Evolutionary conservation across 2,888 invertebrate genomes (phyloP).

Genomic region (Gymnoscelis rufifasciata): DNA sequence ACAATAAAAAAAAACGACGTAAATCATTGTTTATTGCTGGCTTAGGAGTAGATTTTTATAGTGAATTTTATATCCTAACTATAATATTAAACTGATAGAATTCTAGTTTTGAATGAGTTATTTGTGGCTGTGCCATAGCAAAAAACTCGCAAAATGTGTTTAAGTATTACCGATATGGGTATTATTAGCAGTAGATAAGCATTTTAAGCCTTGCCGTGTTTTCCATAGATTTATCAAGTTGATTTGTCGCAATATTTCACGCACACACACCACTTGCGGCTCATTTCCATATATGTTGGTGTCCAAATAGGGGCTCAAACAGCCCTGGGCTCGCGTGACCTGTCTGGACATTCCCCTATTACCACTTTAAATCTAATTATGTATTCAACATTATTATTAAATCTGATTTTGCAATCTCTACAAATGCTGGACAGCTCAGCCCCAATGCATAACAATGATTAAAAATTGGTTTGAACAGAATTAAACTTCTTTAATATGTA

Average conservation of each 20-base stretch:
- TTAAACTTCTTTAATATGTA: too few relatives aligned
- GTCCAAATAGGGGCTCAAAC: slow-evolving; percentile 26
- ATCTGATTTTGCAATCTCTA: slow-evolving; percentile 21
- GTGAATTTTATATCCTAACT: neutral
- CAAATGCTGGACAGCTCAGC: slow-evolving; percentile 11
- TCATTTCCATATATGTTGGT: slow-evolving; percentile 27
- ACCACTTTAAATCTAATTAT: slow-evolving; percentile 21
- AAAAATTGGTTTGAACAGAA: neutral
- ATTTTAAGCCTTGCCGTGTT: slow-evolving; percentile 9
- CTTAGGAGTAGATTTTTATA: neutral
- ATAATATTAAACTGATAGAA: neutral
- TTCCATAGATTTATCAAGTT: slow-evolving; percentile 24
- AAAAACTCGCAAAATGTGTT: too few relatives aligned
- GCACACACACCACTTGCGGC: slow-evolving; percentile 20
- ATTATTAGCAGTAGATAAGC: slow-evolving; percentile 1
- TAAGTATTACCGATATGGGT: neutral
- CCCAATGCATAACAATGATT: neutral
- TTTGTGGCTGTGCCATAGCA: neutral
- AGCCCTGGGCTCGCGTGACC: slow-evolving; percentile 19
- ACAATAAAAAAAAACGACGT: slow-evolving; percentile 1
- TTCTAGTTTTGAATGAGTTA: neutral
- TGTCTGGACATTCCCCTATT: slow-evolving; percentile 21
- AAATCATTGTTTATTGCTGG: neutral
- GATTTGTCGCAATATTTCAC: slow-evolving; percentile 24
- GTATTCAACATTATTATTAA: slow-evolving; percentile 23